A percentile compares a stretch with the other conserved stretches of the same genome.
Evolutionary conservation across 2,113 vertebrate genomes (phyloP).

Genomic region (Chionis minor): DNA sequence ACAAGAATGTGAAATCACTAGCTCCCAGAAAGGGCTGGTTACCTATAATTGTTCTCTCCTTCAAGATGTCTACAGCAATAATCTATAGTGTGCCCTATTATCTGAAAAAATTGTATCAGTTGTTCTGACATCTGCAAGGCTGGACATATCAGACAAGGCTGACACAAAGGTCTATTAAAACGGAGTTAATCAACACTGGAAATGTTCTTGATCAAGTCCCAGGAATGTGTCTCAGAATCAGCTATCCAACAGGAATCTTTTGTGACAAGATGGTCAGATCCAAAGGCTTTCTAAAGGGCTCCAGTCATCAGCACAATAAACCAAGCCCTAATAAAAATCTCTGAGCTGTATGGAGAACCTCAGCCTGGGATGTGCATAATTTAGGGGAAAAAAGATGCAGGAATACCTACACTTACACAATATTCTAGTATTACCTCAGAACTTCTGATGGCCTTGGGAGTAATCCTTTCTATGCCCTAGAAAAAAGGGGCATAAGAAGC

Average conservation of each 20-base stretch:
- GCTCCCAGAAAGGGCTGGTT: not conserved
- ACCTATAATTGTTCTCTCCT: not conserved
- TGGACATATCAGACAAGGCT: not conserved
- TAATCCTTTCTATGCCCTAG: not conserved
- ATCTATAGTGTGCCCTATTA: not conserved
- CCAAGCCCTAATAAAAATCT: not conserved
- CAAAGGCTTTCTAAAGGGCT: not conserved
- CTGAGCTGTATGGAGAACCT: not conserved
- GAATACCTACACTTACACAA: not conserved
- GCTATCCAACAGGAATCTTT: not conserved
- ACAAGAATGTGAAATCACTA: not conserved
- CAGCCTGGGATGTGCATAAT: not conserved
- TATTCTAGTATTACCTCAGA: not conserved
- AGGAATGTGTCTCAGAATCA: not conserved
- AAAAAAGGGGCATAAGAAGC: not conserved
- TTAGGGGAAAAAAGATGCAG: not conserved
- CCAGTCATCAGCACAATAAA: not conserved
- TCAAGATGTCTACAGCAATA: not conserved
- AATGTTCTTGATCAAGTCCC: not conserved
- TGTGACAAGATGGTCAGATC: not conserved
- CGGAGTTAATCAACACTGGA: not conserved
- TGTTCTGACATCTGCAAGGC: not conserved
- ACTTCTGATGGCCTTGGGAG: not conserved
- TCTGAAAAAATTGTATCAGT: not conserved
- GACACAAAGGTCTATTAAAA: not conserved